Percentiles rank a stretch among this genome's conserved stretches.
These are phyloP conservation scores for Oxytorus armatus DNA, from an alignment of 2,888 invertebrate genomes.

Conservation along the genomic window DNA sequence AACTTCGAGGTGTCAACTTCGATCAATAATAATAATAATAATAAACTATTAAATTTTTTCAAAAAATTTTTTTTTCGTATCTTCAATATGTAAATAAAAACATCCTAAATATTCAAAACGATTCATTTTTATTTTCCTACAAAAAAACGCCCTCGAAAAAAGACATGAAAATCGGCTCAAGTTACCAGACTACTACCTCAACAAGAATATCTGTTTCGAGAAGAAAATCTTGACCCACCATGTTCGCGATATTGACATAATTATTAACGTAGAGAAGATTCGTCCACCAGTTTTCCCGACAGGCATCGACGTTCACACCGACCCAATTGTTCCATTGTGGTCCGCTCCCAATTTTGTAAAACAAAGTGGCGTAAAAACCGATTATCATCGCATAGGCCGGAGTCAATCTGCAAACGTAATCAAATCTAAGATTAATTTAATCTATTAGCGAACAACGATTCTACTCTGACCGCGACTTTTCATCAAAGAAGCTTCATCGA, in stretches of 20 bases:
- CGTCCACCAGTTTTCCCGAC: slow-evolving; percentile 83
- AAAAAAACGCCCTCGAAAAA: no score
- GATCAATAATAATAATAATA: no score
- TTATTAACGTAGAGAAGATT: slow-evolving; percentile 84
- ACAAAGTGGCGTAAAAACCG: slow-evolving; percentile 90
- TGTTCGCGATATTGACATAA: slow-evolving; percentile 77
- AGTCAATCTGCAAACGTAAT: slow-evolving; percentile 86
- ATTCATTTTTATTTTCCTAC: no score
- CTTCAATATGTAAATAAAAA: no score
- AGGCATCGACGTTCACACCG: slow-evolving; percentile 80
- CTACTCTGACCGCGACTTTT: background rate
- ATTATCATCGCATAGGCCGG: slow-evolving; percentile 91
- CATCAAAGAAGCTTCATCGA: background rate
- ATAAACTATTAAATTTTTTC: no score
- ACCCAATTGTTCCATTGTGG: slow-evolving; percentile 90
- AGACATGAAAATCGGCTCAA: no score
- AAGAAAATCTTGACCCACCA: slow-evolving; percentile 74
- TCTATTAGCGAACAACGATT: background rate
- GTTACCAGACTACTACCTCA: background rate
- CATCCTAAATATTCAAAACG: no score
- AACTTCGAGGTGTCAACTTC: no score
- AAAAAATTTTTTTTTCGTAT: no score
- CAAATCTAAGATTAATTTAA: background rate
- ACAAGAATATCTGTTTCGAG: background rate
- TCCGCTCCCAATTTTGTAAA: slow-evolving; percentile 89